phyloP scores from a whole-genome alignment of 1,140 invertebrate genomes.

The Wasmannia auropunctata region DNA sequence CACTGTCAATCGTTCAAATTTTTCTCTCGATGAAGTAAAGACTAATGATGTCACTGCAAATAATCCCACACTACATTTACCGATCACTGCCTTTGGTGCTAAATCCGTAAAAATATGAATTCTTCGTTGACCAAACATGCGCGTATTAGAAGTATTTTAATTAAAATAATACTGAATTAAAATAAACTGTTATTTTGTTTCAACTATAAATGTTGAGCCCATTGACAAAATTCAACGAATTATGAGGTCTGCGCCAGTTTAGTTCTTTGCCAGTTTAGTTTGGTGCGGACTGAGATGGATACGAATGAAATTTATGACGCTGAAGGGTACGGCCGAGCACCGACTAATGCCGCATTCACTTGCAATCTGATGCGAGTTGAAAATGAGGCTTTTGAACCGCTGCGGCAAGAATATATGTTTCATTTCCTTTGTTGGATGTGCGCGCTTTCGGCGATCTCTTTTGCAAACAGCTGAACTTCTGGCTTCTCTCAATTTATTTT shows the following conservation, averaged over 20 bases:
- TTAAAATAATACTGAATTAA: no score
- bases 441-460: neutral
- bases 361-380: conserved; percentile 11
- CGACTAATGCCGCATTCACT: conserved; percentile 9
- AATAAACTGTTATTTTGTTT: neutral
- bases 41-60: neutral
- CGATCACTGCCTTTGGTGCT: no score
- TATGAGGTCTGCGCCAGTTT: neutral
- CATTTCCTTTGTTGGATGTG: neutral
- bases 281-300: neutral
- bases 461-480: neutral
- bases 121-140: no score
- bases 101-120: no score
- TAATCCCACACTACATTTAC: no score
- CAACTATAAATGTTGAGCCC: neutral
- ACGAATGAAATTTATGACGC: neutral
- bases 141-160: no score
- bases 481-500: neutral
- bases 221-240: neutral
- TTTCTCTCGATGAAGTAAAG: no score
- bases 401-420: neutral
- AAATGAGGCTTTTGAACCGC: neutral
- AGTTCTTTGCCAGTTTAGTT: neutral
- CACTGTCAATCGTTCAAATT: no score
- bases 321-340: neutral